Conservation (phyloP, 35 echinoderm and acorn worm species). For the Heliocidaris tuberculata region DNA sequence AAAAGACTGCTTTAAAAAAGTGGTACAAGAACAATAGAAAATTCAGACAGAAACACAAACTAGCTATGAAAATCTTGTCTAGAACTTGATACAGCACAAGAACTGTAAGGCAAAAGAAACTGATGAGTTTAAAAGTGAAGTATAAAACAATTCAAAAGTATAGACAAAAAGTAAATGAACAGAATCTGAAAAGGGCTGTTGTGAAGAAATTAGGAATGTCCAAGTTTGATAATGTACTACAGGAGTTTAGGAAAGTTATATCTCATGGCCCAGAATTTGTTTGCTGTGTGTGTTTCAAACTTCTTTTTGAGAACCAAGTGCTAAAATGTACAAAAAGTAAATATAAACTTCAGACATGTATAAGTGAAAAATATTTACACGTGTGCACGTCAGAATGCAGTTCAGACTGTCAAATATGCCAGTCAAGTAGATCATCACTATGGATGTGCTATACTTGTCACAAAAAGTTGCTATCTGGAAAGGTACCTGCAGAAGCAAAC, state of each 20-base stretch:
- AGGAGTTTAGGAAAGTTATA: too few relatives aligned
- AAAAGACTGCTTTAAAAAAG: background rate
- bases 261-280: too few relatives aligned
- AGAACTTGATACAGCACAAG: background rate
- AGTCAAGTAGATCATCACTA: slow-evolving; percentile 51
- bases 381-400: slow-evolving; percentile 43
- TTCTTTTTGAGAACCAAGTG: too few relatives aligned
- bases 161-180: background rate
- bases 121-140: background rate
- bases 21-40: background rate
- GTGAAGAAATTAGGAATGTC: slow-evolving; percentile 48
- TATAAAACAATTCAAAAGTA: background rate
- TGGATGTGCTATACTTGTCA: too few relatives aligned
- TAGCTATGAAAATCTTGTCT: background rate
- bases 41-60: background rate
- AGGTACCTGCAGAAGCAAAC: too few relatives aligned
- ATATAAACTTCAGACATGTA: slow-evolving; percentile 43
- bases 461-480: slow-evolving; percentile 35
- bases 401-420: slow-evolving; percentile 24
- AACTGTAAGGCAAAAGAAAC: background rate
- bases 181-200: background rate
- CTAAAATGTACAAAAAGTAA: too few relatives aligned
- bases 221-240: too few relatives aligned
- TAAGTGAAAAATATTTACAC: slow-evolving; percentile 57
- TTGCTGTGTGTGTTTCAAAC: too few relatives aligned